Evolutionary conservation across 1,140 invertebrate genomes (phyloP).

Genomic region (Conopomorpha cramerella): DNA sequence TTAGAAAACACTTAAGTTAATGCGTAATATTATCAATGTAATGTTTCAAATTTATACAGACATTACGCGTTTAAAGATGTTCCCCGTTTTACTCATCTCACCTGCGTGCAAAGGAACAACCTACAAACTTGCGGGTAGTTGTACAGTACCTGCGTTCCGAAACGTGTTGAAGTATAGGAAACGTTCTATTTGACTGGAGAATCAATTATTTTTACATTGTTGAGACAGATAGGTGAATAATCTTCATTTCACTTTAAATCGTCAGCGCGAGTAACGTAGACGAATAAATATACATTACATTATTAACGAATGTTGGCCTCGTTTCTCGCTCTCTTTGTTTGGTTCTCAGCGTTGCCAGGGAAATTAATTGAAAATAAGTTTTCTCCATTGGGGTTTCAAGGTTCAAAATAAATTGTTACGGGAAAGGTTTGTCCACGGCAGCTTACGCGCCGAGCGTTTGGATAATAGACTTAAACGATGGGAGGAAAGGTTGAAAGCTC

Average conservation of each 20-base stretch:
- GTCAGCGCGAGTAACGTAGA: conserved; percentile 56
- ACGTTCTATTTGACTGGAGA: too few relatives aligned
- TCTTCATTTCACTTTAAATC: too few relatives aligned
- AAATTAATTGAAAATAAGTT: conserved; percentile 37
- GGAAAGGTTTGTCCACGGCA: conserved; percentile 28
- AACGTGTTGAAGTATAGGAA: too few relatives aligned
- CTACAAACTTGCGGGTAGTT: too few relatives aligned
- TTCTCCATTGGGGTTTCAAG: conserved; percentile 24
- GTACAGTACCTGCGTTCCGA: too few relatives aligned
- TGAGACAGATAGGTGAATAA: too few relatives aligned
- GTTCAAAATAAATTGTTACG: conserved; percentile 41
- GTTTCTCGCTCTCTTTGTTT: conserved; percentile 59
- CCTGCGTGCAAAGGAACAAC: too few relatives aligned
- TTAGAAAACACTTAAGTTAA: conserved; percentile 3
- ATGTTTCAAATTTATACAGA: conserved; percentile 6
- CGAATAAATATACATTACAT: conserved; percentile 60
- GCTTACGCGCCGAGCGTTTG: conserved; percentile 10
- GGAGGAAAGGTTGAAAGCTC: conserved; percentile 16
- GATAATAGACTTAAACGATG: conserved; percentile 22
- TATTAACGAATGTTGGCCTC: conserved; percentile 59
- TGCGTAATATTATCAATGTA: too few relatives aligned
- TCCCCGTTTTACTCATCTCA: too few relatives aligned
- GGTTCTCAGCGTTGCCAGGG: conserved; percentile 36
- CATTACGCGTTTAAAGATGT: too few relatives aligned
- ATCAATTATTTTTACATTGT: too few relatives aligned